Evolutionary conservation across 2,888 invertebrate species (phyloP), one percentile per base, ranked within the genome.

Genomic region (Timema cristinae): DNA sequence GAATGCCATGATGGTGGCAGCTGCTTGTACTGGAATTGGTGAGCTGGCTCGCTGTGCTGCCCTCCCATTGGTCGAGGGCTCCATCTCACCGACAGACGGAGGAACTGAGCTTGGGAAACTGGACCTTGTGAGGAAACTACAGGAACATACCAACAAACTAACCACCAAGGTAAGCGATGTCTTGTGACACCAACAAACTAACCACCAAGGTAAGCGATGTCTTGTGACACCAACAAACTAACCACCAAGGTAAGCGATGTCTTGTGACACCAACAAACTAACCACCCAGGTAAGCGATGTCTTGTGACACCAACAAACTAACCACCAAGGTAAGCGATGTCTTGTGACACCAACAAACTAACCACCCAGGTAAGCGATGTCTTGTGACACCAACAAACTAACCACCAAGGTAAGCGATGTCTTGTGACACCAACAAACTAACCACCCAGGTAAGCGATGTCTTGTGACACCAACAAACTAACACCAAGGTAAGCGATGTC

Each of bases 401-500:
- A 86, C 89, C 15, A 86, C 90, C 0, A 93, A 91, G 82, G 87
- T 92, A 69, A 71, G 66, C n/a, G n/a, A n/a, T n/a, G n/a, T n/a
- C n/a, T n/a, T n/a, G n/a, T n/a, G n/a, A n/a, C n/a, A 86, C 90
- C 79, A 84, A 86, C 0, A 92, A 92, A 78, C 81, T 88, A 9
- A 86, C 89, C 15, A 86, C 90, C 0, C 93, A 91, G 82, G 87
- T 92, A 69, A 71, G 66, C n/a, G n/a, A n/a, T n/a, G n/a, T n/a
- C n/a, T n/a, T n/a, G n/a, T n/a, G n/a, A n/a, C n/a, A 86, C 90
- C 79, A 84, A 86, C 0, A 92, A 92, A 78, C 81, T 88, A 9
- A 86, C 89, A 86, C 90, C 0, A 93, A 91, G 82, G 87, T 92
- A 69, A 71, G 66, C n/a, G n/a, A n/a, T n/a, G n/a, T n/a, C n/a